Percentiles rank a stretch among this genome's conserved stretches.
Evolutionary conservation across 2,797 vertebrate species (phyloP).

Genomic region (Anabacerthia variegaticeps): DNA sequence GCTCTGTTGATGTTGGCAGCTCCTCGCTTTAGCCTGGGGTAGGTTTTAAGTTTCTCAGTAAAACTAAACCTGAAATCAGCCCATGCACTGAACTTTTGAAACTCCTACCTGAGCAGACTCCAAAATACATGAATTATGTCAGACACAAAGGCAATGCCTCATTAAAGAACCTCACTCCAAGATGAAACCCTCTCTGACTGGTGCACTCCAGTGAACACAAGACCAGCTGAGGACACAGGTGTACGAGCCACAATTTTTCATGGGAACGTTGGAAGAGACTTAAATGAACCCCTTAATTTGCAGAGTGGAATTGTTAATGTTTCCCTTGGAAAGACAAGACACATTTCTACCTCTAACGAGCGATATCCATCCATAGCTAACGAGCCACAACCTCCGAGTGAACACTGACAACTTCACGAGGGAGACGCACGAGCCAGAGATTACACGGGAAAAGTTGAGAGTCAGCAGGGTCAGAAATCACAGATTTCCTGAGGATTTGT

Average conservation of each 20-base stretch:
- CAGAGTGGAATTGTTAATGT: conserved; percentile 32
- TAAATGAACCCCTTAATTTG: conserved; percentile 45
- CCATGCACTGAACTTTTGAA: background rate
- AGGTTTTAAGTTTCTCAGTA: background rate
- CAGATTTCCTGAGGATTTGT: background rate
- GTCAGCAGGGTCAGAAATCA: conserved; percentile 17
- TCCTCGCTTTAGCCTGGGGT: background rate
- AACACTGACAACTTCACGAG: background rate
- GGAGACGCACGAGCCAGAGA: background rate
- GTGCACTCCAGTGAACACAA: background rate
- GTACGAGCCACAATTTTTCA: background rate
- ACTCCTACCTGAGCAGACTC: background rate
- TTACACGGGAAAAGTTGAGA: background rate
- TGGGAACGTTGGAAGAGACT: background rate
- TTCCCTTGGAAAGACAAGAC: conserved; percentile 25
- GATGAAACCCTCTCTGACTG: background rate
- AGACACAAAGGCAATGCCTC: conserved; percentile 12
- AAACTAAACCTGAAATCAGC: background rate
- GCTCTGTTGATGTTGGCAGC: background rate
- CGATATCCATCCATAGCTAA: conserved; percentile 28
- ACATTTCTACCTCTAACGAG: conserved; percentile 19
- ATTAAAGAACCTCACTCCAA: background rate
- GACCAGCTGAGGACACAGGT: background rate
- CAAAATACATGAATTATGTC: conserved; percentile 2
- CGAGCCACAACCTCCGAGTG: background rate